These are phyloP conservation scores for Cylindroiulus punctatus DNA, from an alignment of 2,888 invertebrate species.

Conservation along the genomic window DNA sequence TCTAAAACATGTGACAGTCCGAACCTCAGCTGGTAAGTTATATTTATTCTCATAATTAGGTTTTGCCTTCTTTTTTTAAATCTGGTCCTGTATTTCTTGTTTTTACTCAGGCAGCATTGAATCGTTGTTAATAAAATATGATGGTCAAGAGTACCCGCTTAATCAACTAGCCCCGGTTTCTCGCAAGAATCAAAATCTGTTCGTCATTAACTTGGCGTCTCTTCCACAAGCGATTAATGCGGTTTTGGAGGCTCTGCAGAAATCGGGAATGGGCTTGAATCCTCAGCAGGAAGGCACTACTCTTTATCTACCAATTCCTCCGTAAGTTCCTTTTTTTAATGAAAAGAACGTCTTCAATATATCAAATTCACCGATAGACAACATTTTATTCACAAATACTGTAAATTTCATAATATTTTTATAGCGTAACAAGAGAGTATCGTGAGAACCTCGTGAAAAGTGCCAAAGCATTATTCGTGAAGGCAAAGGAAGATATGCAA, in stretches of 20 bases:
- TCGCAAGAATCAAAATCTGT: constrained; percentile 85
- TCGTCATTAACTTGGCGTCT: constrained; percentile 83
- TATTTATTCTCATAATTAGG: not conserved
- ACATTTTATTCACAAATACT: no score
- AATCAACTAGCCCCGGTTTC: constrained; percentile 90
- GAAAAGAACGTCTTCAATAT: no score
- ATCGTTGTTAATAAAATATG: constrained; percentile 76
- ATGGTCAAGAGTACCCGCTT: constrained; percentile 82
- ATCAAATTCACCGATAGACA: not conserved
- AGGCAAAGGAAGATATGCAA: constrained; percentile 79
- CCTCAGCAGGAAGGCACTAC: constrained; percentile 95
- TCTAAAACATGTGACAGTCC: constrained; percentile 79
- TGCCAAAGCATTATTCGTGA: constrained; percentile 83
- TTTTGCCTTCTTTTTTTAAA: not conserved
- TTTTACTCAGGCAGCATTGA: constrained; percentile 76
- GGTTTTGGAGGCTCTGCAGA: constrained; percentile 78
- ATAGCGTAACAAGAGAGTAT: constrained; percentile 88
- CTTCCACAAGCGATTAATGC: constrained; percentile 88
- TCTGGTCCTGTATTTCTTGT: not conserved
- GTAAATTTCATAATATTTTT: constrained; percentile 60
- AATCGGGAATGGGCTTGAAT: constrained; percentile 89
- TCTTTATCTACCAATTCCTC: constrained; percentile 86
- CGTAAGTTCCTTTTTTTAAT: constrained; percentile 69
- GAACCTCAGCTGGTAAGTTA: constrained; percentile 69
- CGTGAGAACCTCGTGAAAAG: constrained; percentile 87